Percentiles rank a stretch among this genome's conserved stretches.
phyloP scores from a whole-genome alignment of 2,888 invertebrate genomes.

The Andrena bicolor region DNA sequence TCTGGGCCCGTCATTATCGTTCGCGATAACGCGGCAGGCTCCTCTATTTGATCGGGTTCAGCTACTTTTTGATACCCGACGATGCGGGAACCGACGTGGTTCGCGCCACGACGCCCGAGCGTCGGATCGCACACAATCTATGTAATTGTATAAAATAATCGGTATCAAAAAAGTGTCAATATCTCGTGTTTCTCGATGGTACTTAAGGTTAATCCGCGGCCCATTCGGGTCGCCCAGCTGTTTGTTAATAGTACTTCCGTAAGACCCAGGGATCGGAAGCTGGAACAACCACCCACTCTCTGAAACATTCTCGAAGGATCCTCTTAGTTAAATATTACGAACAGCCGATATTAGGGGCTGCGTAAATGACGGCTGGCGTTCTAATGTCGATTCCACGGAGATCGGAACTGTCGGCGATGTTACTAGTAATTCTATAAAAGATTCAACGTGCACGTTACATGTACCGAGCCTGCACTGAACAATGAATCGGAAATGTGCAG shows the following conservation, averaged over 20 bases:
- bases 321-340: background rate
- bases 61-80: background rate
- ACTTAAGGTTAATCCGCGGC: constrained; percentile 74
- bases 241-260: constrained; percentile 56
- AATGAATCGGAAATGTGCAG: no score
- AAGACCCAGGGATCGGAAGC: constrained; percentile 34
- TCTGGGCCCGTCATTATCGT: constrained; percentile 9
- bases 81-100: constrained; percentile 17
- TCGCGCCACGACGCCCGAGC: constrained; percentile 44
- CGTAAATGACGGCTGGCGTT: no score
- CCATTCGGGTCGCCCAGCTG: constrained; percentile 56
- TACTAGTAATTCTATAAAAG: background rate
- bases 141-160: constrained; percentile 79
- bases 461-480: no score
- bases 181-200: constrained; percentile 81
- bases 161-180: constrained; percentile 79
- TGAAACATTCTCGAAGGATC: constrained; percentile 35
- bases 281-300: constrained; percentile 10
- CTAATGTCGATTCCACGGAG: no score
- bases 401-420: background rate
- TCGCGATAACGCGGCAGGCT: background rate
- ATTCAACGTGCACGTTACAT: no score
- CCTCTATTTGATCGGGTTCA: background rate
- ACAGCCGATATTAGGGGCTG: background rate
- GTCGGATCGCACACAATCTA: constrained; percentile 73